Percentiles rank a stretch among this genome's conserved stretches.
phyloP scores from a whole-genome alignment of 2,888 invertebrate genomes.

The Prostheceraeus crozeri region DNA sequence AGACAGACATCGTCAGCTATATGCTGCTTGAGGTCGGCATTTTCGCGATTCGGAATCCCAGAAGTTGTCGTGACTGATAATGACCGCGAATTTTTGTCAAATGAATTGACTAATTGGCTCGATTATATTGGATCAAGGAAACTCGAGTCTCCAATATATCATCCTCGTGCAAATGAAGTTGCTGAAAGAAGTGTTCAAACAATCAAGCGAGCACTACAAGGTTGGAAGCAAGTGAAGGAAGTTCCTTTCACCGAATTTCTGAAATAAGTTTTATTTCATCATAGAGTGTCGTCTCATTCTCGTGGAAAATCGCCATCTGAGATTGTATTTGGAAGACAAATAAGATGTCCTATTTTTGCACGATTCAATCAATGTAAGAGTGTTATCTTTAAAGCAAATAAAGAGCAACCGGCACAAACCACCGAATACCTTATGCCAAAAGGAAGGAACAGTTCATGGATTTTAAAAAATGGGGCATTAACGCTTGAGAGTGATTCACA shows the following conservation, averaged over 20 bases:
- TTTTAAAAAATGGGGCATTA: constrained; percentile 23
- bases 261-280: constrained; percentile 28
- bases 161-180: too few species aligned
- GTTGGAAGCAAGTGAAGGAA: too few species aligned
- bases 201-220: constrained; percentile 22
- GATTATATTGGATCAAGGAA: too few species aligned
- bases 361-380: constrained; percentile 20
- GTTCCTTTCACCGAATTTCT: constrained; percentile 24
- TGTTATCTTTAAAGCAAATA: constrained; percentile 9
- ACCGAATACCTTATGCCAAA: constrained; percentile 30
- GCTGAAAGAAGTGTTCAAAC: constrained; percentile 28
- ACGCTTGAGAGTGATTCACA: constrained; percentile 11
- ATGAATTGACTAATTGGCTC: too few species aligned
- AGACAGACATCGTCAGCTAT: too few species aligned
- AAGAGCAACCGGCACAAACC: constrained; percentile 5
- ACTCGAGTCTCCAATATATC: too few species aligned
- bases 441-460: constrained; percentile 30
- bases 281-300: constrained; percentile 20
- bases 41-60: constrained; percentile 34
- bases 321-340: too few species aligned
- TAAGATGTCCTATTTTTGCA: constrained; percentile 17
- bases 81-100: constrained; percentile 24
- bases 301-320: constrained; percentile 8
- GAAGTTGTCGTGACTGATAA: constrained; percentile 30
- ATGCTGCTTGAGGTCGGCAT: constrained; percentile 30